phyloP scores from a whole-genome alignment of 2,113 vertebrate genomes.

The Mirounga angustirostris region DNA sequence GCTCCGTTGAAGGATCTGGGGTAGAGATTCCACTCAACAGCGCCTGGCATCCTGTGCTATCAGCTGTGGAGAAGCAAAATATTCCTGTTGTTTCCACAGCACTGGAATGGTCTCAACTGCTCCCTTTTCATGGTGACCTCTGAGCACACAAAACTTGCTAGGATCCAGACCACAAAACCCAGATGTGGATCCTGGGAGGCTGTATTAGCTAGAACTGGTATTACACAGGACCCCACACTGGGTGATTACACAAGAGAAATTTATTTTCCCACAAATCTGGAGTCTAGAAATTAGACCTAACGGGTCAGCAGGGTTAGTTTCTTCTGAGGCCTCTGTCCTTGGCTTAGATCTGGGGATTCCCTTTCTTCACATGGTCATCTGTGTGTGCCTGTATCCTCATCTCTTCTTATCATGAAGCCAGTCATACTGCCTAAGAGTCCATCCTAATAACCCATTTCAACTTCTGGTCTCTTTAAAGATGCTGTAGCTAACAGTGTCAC shows the following conservation, averaged over 20 bases:
- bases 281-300: background rate
- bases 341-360: background rate
- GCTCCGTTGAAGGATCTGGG: background rate
- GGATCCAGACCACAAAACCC: background rate
- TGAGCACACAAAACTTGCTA: background rate
- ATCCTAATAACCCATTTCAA: background rate
- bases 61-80: background rate
- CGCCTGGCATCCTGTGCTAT: background rate
- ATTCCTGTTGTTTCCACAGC: background rate
- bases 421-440: background rate
- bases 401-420: background rate
- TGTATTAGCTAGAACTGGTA: background rate
- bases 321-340: background rate
- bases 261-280: background rate
- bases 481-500: background rate
- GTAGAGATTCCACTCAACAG: background rate
- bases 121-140: background rate
- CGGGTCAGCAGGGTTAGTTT: background rate
- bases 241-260: background rate
- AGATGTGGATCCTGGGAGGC: background rate
- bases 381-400: background rate
- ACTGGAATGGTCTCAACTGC: background rate
- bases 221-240: background rate
- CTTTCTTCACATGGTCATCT: background rate
- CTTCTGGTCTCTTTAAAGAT: background rate